Base-by-base conservation (phyloP, 1,140 invertebrate genomes). In the Xylocopa sonorina region DNA sequence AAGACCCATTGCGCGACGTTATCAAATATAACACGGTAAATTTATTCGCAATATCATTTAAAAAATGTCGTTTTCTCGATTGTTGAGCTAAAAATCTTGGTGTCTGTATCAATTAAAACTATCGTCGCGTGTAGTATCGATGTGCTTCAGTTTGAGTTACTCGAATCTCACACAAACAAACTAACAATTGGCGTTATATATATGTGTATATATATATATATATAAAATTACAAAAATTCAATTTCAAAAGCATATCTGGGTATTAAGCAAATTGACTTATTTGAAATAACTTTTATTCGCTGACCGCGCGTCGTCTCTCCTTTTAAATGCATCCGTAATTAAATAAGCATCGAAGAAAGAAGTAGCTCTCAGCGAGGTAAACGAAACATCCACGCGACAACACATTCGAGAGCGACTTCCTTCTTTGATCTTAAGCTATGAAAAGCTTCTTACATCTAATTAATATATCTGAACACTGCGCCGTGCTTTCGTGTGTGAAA, bases 261-360 rank as follows among this genome's bases (percentile, higher is more conserved):
- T 7, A 34, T 67, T 21, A 76, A 76, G 63, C n/a, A 57, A 57
- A 68, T 68, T 58, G 0, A 27, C 50, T 24, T 29, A 5, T 46
- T 48, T 69, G 18, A 58, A 69, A 38, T 50, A 58, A 43, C 24
- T 9, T 64, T 77, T 58, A 77, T 77, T 77, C 7, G 43, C 43
- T 51, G 27, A 57, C 0, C 16, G 46, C 46, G 66, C 34, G 14
- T 71, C 27, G 50, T 76, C 24, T 6, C 7, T 24, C n/a, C 4
- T 9, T 6, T 78, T 78, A 78, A 78, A 78, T 78, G 75, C 75
- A 78, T 24, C 32, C 16, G 21, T 76, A 75, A 75, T 75, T 69
- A 60, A 62, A 78, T 62, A 43, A 51, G 9, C 43, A 51, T 71
- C 34, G 34, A 71, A 48, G 55, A 58, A 77, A 69, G 74, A 77